Conservation (phyloP, 2,888 invertebrate species). For the Chrysolina americana region DNA sequence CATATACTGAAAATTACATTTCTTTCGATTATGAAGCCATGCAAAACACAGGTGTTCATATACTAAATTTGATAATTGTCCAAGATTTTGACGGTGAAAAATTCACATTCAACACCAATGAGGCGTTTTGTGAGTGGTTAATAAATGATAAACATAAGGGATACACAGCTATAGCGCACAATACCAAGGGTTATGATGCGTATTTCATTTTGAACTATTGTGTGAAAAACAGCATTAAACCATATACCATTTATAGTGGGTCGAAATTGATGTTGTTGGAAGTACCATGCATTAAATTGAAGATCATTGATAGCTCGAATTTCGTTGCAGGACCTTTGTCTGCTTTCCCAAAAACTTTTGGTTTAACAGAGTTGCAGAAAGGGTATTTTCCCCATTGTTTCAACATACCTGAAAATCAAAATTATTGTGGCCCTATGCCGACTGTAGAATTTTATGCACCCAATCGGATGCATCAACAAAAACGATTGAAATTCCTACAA, state of each 20-base stretch:
- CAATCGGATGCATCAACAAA: not conserved
- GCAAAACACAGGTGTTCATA: slow-evolving; percentile 12
- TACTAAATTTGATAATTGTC: slow-evolving; percentile 26
- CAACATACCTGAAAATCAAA: slow-evolving; percentile 4
- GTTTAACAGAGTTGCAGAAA: not conserved
- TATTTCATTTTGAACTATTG: slow-evolving; percentile 35
- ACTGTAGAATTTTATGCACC: not conserved
- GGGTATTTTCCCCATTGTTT: not conserved
- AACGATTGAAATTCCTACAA: slow-evolving; percentile 1
- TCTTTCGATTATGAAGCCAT: slow-evolving; percentile 30
- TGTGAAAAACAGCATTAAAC: slow-evolving; percentile 27
- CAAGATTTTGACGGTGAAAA: slow-evolving; percentile 30
- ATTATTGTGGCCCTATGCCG: slow-evolving; percentile 6
- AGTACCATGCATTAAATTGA: not conserved
- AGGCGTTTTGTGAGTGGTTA: slow-evolving; percentile 26
- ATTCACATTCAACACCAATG: not conserved
- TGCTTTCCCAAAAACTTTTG: not conserved
- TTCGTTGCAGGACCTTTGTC: not conserved
- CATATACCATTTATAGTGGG: slow-evolving; percentile 26
- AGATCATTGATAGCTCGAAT: slow-evolving; percentile 18
- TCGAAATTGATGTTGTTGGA: slow-evolving; percentile 32
- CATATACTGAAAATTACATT: slow-evolving; percentile 29
- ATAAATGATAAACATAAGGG: slow-evolving; percentile 8
- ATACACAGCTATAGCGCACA: slow-evolving; percentile 23
- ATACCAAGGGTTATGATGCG: slow-evolving; percentile 17